Conservation (phyloP, 2,113 vertebrate genomes). For the Apeltes quadracus region DNA sequence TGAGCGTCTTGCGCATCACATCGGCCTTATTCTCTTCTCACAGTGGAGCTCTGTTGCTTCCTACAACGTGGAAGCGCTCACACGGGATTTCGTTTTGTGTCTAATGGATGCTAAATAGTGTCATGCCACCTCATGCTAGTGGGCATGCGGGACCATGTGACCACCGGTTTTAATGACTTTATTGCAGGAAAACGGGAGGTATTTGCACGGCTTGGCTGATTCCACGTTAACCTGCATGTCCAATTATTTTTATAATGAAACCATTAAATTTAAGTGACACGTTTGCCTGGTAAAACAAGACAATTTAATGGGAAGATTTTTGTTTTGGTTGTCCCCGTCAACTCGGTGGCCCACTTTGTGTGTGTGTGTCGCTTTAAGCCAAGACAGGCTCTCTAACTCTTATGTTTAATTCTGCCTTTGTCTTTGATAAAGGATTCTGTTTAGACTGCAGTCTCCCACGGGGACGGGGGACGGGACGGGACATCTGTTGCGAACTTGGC, state of each 20-base stretch:
- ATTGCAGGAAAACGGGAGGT: slow-evolving; percentile 25
- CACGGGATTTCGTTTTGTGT: slow-evolving; percentile 7
- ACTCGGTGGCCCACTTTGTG: slow-evolving; percentile 64
- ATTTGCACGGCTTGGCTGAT: slow-evolving; percentile 17
- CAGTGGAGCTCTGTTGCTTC: slow-evolving; percentile 20
- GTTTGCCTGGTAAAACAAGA: neutral
- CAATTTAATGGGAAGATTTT: neutral
- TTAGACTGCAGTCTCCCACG: slow-evolving; percentile 55
- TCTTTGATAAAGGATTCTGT: slow-evolving; percentile 78
- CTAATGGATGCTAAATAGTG: slow-evolving; percentile 39
- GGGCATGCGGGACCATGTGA: slow-evolving; percentile 20
- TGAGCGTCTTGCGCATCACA: slow-evolving; percentile 14
- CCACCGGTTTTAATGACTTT: neutral
- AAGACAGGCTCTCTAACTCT: slow-evolving; percentile 54
- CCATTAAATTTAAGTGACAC: neutral
- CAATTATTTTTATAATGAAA: neutral
- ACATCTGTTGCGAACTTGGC: slow-evolving; percentile 63
- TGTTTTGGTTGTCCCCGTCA: too few species aligned
- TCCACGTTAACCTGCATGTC: neutral
- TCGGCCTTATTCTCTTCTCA: slow-evolving; percentile 15
- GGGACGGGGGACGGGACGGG: slow-evolving; percentile 7
- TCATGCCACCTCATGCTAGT: slow-evolving; percentile 34
- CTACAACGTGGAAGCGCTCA: slow-evolving; percentile 21
- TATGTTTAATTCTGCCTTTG: slow-evolving; percentile 73
- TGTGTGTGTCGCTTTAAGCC: slow-evolving; percentile 43